Conservation (phyloP, 2,797 vertebrate species). For the Sebastes kiyomatsui region DNA sequence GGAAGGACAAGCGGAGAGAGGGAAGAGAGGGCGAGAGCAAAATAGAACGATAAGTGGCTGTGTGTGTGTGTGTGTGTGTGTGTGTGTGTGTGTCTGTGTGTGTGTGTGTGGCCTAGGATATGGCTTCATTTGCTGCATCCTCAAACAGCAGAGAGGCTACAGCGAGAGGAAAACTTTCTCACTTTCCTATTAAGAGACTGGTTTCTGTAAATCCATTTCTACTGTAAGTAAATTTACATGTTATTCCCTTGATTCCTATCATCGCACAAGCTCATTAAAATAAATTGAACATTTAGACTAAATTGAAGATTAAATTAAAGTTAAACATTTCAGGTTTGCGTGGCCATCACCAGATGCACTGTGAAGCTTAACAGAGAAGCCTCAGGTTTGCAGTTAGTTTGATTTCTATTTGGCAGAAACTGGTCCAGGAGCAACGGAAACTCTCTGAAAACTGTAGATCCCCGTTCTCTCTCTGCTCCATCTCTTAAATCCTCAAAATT, state of each 20-base stretch:
- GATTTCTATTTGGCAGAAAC: background rate
- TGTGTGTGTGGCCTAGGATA: conserved; percentile 17
- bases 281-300: conserved; percentile 28
- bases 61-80: conserved; percentile 12
- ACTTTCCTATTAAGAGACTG: background rate
- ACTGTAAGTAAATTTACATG: background rate
- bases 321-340: conserved; percentile 12
- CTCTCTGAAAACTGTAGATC: background rate
- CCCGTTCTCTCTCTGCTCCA: background rate
- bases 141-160: conserved; percentile 25
- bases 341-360: background rate
- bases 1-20: conserved; percentile 63
- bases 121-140: conserved; percentile 69
- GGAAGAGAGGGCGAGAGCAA: conserved; percentile 33
- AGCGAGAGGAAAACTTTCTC: conserved; percentile 3
- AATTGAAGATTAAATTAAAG: conserved; percentile 18
- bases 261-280: conserved; percentile 36
- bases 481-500: background rate
- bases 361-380: background rate
- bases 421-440: background rate
- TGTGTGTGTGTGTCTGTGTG: conserved; percentile 16
- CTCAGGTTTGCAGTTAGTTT: background rate
- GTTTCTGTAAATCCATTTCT: background rate
- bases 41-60: conserved; percentile 49
- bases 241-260: background rate